A percentile compares a stretch with the other conserved stretches of the same genome.
phyloP scores from a whole-genome alignment of 2,797 vertebrate genomes.

The Phrynocephalus forsythii region DNA sequence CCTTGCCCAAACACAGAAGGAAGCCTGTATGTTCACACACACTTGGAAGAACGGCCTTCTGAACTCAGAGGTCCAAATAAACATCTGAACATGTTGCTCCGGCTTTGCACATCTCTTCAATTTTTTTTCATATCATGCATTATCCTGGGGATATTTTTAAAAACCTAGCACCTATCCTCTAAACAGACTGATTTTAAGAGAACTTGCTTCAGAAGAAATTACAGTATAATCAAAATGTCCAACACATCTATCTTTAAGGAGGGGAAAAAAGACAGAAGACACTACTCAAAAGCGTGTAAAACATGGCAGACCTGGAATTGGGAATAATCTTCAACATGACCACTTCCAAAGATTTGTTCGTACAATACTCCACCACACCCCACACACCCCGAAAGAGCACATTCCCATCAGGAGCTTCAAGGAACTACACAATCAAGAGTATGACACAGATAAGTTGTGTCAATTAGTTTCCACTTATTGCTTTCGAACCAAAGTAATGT shows the following conservation, averaged over 20 bases:
- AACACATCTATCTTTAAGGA: not conserved
- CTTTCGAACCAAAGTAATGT: not conserved
- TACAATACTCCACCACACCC: not conserved
- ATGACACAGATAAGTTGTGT: not conserved
- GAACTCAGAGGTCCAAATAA: no score
- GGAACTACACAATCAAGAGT: not conserved
- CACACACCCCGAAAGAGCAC: no score
- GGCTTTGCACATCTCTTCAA: not conserved
- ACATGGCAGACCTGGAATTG: not conserved
- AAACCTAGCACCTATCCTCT: not conserved
- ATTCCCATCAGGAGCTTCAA: not conserved
- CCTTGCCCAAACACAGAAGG: not conserved
- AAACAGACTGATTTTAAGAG: not conserved
- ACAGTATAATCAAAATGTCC: not conserved
- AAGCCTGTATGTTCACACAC: not conserved
- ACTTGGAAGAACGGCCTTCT: not conserved
- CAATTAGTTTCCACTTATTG: not conserved
- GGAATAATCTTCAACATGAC: not conserved
- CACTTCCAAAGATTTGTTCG: not conserved
- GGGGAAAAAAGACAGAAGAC: not conserved
- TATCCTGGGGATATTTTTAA: not conserved
- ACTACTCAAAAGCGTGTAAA: not conserved
- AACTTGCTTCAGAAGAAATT: not conserved
- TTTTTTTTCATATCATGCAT: not conserved
- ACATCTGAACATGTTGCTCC: not conserved